These are phyloP conservation scores for Eufriesea mexicana DNA, from an alignment of 1,140 invertebrate genomes.

Conservation along the genomic window DNA sequence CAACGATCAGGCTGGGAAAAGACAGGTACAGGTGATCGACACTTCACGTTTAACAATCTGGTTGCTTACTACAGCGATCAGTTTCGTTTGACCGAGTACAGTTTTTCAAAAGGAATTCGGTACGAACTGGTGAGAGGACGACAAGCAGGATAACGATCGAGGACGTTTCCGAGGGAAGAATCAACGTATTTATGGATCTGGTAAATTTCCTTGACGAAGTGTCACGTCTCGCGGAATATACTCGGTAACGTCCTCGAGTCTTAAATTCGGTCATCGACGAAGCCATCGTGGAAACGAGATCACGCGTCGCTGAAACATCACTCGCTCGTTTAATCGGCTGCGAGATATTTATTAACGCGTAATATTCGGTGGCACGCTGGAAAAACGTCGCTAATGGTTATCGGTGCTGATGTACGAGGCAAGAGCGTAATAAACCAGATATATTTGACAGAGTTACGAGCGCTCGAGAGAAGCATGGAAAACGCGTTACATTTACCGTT, in stretches of 20 bases:
- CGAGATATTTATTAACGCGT: constrained; percentile 14
- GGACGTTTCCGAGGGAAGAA: too few relatives aligned
- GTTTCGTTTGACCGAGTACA: too few relatives aligned
- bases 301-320: neutral
- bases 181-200: too few relatives aligned
- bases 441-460: constrained; percentile 54
- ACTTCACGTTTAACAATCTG: too few relatives aligned
- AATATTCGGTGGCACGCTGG: neutral
- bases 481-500: constrained; percentile 31
- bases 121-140: too few relatives aligned
- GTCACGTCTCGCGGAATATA: too few relatives aligned
- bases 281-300: neutral
- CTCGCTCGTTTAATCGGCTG: neutral
- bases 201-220: too few relatives aligned
- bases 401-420: constrained; percentile 32
- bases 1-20: too few relatives aligned
- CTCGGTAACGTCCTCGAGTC: neutral
- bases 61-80: too few relatives aligned
- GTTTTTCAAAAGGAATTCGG: too few relatives aligned
- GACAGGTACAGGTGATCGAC: too few relatives aligned
- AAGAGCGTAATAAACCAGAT: constrained; percentile 43
- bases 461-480: constrained; percentile 15
- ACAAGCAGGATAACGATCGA: too few relatives aligned
- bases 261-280: neutral
- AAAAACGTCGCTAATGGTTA: constrained; percentile 47